Conservation (phyloP, 2,888 invertebrate genomes). For the Plebejus anna region DNA sequence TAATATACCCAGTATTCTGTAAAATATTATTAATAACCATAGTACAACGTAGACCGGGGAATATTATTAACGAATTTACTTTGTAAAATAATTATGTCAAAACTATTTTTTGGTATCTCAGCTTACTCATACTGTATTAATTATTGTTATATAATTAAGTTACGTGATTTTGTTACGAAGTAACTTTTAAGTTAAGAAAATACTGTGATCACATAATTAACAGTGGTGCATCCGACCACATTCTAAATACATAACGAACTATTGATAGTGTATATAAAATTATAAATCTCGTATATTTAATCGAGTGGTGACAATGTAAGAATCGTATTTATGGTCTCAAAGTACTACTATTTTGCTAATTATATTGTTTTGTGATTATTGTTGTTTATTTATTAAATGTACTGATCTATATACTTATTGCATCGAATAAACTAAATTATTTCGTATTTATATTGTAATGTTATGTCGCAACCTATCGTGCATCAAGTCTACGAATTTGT, state of each 20-base stretch:
- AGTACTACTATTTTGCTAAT: conserved; percentile 27
- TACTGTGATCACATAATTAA: conserved; percentile 4
- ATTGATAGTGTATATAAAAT: neutral
- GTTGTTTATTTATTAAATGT: conserved; percentile 14
- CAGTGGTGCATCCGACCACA: neutral
- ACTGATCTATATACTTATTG: conserved; percentile 7
- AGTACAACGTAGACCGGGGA: conserved; percentile 22
- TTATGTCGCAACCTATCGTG: neutral
- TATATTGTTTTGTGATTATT: conserved; percentile 9
- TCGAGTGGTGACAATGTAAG: neutral
- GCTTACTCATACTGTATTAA: neutral
- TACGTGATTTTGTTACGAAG: conserved; percentile 19
- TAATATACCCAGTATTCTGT: neutral
- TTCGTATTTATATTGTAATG: neutral
- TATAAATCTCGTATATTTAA: neutral
- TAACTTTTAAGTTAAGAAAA: conserved; percentile 16
- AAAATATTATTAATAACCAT: neutral
- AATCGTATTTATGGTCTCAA: conserved; percentile 19
- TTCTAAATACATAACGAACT: conserved; percentile 12
- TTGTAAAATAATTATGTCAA: neutral
- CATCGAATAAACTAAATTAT: conserved; percentile 2
- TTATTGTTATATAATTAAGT: neutral
- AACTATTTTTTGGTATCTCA: neutral
- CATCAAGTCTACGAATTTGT: neutral
- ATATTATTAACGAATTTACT: conserved; percentile 19